Evolutionary conservation across 2,797 vertebrate genomes (phyloP).

Genomic region (Steatocranus sp.): DNA sequence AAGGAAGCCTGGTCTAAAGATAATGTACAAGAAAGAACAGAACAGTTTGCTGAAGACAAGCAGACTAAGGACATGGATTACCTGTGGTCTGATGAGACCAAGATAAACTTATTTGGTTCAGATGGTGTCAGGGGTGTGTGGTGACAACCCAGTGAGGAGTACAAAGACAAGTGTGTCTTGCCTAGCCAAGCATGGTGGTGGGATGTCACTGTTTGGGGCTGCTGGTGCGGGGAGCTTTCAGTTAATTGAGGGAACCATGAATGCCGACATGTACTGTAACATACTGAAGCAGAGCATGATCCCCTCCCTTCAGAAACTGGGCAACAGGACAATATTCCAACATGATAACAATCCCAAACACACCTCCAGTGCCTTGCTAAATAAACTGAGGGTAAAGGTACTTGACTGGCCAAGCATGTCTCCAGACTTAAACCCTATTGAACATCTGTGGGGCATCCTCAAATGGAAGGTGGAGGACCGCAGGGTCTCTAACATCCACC

Average conservation of each 20-base stretch:
- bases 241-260: background rate
- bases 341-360: background rate
- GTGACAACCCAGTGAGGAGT: background rate
- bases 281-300: background rate
- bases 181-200: background rate
- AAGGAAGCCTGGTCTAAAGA: background rate
- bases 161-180: background rate
- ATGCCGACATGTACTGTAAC: background rate
- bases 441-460: background rate
- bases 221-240: background rate
- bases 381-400: background rate
- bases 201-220: background rate
- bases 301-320: background rate
- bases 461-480: background rate
- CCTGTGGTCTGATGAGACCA: background rate
- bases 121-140: background rate
- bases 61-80: background rate
- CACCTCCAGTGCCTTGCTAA: background rate
- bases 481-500: background rate
- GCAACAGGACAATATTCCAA: background rate
- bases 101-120: background rate
- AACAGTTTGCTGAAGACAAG: background rate
- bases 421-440: background rate
- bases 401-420: background rate
- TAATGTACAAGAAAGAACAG: background rate